Evolutionary conservation across 2,888 invertebrate species (phyloP).

Genomic region (Laothoe populi): DNA sequence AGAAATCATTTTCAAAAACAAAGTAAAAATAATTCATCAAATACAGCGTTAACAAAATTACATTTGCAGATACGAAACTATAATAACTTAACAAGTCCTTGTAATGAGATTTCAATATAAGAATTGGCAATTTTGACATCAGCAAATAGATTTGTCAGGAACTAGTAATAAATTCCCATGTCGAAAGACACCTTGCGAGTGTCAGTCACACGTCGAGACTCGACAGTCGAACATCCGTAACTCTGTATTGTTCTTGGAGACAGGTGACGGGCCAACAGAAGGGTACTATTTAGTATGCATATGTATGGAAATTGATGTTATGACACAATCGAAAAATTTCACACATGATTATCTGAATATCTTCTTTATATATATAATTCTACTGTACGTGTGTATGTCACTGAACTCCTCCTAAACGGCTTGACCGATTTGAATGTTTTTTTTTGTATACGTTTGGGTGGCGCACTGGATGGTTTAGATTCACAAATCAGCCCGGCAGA

Average conservation of each 20-base stretch:
- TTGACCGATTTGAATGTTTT: no score
- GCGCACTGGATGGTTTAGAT: no score
- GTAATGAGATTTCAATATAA: conserved; percentile 8
- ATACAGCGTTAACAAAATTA: neutral
- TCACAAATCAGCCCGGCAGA: no score
- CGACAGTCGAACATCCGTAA: conserved; percentile 29
- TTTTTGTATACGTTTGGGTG: no score
- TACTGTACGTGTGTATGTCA: no score
- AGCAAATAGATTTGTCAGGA: conserved; percentile 33
- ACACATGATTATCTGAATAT: no score
- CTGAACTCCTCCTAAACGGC: no score
- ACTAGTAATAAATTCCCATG: conserved; percentile 41
- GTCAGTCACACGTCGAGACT: conserved; percentile 46
- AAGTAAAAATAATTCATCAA: conserved; percentile 1
- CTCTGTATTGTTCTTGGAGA: conserved; percentile 33
- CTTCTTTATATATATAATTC: no score
- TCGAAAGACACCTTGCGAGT: conserved; percentile 57
- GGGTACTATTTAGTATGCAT: conserved; percentile 15
- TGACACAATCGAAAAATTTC: neutral
- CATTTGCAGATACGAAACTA: conserved; percentile 5
- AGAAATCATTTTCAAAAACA: neutral
- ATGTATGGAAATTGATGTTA: conserved; percentile 4
- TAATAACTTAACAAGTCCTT: neutral
- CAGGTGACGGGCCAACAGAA: conserved; percentile 28
- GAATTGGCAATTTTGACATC: conserved; percentile 29